phyloP scores from a whole-genome alignment of 2,113 vertebrate species.

The Gorilla gorilla region DNA sequence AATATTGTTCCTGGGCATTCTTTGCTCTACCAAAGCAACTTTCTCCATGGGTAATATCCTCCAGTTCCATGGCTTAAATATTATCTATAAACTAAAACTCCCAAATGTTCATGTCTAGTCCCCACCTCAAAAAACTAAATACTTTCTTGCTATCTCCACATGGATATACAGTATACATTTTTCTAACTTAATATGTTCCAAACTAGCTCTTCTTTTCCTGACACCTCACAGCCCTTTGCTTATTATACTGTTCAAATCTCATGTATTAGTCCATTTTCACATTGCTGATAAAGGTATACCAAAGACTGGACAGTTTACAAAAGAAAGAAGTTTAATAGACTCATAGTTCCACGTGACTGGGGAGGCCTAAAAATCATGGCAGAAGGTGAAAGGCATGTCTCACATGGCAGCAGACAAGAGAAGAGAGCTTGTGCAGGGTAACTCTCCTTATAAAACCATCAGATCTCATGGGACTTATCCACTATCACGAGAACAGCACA shows the following conservation, averaged over 20 bases:
- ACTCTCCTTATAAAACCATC: too few relatives aligned
- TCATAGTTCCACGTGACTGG: too few relatives aligned
- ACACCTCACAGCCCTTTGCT: background rate
- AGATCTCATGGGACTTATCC: too few relatives aligned
- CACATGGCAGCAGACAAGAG: too few relatives aligned
- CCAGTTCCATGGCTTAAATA: background rate
- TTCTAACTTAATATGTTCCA: background rate
- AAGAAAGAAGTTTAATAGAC: too few relatives aligned
- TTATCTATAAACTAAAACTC: background rate
- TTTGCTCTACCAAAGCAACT: background rate
- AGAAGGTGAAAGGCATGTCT: too few relatives aligned
- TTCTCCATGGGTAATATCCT: background rate
- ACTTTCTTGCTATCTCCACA: background rate
- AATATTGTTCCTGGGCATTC: background rate
- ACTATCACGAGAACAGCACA: too few relatives aligned
- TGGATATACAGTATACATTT: background rate
- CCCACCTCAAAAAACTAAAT: background rate
- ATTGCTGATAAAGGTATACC: too few relatives aligned
- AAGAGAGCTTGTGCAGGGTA: too few relatives aligned
- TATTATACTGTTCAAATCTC: background rate
- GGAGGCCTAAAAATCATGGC: too few relatives aligned
- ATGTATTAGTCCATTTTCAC: too few relatives aligned
- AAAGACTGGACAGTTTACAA: too few relatives aligned
- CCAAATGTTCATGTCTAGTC: background rate
- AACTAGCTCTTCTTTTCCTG: background rate